phyloP scores from a whole-genome alignment of 2,797 vertebrate species.

The Moxostoma hubbsi region DNA sequence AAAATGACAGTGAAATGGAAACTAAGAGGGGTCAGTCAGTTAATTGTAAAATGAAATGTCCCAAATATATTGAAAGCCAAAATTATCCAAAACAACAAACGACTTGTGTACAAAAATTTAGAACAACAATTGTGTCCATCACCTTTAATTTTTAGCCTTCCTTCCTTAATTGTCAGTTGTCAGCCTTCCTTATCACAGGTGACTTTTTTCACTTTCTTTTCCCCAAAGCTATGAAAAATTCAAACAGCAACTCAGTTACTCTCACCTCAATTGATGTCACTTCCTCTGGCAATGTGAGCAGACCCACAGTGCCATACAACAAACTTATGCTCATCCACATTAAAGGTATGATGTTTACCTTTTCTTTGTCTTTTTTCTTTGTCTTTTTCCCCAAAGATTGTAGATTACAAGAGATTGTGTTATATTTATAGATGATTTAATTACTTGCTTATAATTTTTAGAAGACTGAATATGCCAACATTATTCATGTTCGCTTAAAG shows the following conservation, averaged over 20 bases:
- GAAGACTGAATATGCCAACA: too few relatives aligned
- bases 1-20: constrained; percentile 66
- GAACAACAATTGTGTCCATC: too few relatives aligned
- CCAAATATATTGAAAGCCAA: neutral
- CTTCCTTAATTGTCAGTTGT: neutral
- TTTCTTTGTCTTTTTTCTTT: too few relatives aligned
- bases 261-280: too few relatives aligned
- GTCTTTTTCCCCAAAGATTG: too few relatives aligned
- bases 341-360: constrained; percentile 72
- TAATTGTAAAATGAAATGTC: neutral
- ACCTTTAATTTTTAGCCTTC: too few relatives aligned
- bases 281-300: constrained; percentile 49
- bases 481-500: too few relatives aligned
- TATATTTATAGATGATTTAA: too few relatives aligned
- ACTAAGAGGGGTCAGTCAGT: constrained; percentile 66
- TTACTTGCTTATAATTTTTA: too few relatives aligned
- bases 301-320: constrained; percentile 68
- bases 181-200: neutral
- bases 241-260: constrained; percentile 49
- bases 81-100: too few relatives aligned
- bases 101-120: too few relatives aligned
- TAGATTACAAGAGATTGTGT: too few relatives aligned
- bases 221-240: constrained; percentile 74
- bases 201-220: neutral
- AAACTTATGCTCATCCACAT: constrained; percentile 80